Percentiles rank a stretch among this genome's conserved stretches.
Conservation (phyloP, 2,113 vertebrate genomes). For the Ornithorhynchus anatinus region DNA sequence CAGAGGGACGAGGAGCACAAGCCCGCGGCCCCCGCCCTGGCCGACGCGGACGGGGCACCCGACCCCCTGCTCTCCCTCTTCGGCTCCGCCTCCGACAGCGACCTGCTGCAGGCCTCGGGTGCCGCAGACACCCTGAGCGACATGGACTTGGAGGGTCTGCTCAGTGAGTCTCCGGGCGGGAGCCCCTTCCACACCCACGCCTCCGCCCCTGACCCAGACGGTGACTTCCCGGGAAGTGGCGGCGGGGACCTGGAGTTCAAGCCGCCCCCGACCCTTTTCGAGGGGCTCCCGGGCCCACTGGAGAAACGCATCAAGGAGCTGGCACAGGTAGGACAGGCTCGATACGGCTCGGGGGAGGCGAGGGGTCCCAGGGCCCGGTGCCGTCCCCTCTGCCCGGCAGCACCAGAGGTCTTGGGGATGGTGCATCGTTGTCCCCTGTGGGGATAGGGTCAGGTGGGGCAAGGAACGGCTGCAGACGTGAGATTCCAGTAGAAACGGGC, state of each 20-base stretch:
- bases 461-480: no score
- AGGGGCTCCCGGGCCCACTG: conserved; percentile 79
- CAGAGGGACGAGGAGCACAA: conserved; percentile 66
- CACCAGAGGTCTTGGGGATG: no score
- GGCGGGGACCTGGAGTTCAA: conserved; percentile 70
- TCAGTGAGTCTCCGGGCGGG: conserved; percentile 75
- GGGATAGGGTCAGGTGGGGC: no score
- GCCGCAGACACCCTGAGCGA: conserved; percentile 79
- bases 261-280: conserved; percentile 74
- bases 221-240: conserved; percentile 41
- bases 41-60: conserved; percentile 48
- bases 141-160: conserved; percentile 82
- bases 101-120: conserved; percentile 85
- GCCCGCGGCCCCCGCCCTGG: neutral
- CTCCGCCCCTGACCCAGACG: conserved; percentile 73
- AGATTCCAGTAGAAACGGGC: no score
- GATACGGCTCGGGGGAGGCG: conserved; percentile 1
- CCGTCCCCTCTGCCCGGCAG: neutral
- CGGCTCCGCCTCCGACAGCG: conserved; percentile 77
- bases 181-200: conserved; percentile 72
- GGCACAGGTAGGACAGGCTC: conserved; percentile 71
- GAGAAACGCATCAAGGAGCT: conserved; percentile 82
- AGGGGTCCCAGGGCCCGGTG: neutral
- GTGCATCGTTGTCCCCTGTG: no score
- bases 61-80: conserved; percentile 85